These are phyloP conservation scores for Oenanthe oenanthe DNA, from an alignment of 2,113 vertebrate genomes.

Conservation along the genomic window DNA sequence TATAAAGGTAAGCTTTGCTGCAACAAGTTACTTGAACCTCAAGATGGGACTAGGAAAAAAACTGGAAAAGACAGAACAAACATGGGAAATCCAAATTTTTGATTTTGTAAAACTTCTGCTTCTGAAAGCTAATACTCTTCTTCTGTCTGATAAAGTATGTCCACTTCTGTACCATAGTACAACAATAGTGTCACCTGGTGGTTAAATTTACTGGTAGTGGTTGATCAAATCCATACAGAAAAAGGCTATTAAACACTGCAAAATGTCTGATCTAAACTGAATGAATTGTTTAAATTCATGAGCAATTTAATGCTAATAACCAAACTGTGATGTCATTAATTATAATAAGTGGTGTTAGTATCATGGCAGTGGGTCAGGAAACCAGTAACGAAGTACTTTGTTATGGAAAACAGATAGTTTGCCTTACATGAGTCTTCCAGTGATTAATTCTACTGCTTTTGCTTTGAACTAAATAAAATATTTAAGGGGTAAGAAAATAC, in stretches of 20 bases:
- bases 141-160: neutral
- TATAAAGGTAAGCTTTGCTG: neutral
- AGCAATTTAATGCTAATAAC: neutral
- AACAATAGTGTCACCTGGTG: conserved; percentile 68
- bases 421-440: neutral
- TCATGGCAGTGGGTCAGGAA: neutral
- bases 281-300: neutral
- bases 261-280: neutral
- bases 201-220: neutral
- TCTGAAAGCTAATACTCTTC: neutral
- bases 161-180: neutral
- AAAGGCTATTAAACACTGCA: neutral
- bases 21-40: neutral
- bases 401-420: neutral
- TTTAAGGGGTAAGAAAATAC: neutral
- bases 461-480: neutral
- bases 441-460: neutral
- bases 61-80: neutral
- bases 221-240: neutral
- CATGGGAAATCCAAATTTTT: neutral
- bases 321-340: neutral
- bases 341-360: neutral
- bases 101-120: neutral
- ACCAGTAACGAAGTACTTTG: neutral
- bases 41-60: neutral